Conservation (phyloP, 2,797 vertebrate species). For the Dipus sagitta region DNA sequence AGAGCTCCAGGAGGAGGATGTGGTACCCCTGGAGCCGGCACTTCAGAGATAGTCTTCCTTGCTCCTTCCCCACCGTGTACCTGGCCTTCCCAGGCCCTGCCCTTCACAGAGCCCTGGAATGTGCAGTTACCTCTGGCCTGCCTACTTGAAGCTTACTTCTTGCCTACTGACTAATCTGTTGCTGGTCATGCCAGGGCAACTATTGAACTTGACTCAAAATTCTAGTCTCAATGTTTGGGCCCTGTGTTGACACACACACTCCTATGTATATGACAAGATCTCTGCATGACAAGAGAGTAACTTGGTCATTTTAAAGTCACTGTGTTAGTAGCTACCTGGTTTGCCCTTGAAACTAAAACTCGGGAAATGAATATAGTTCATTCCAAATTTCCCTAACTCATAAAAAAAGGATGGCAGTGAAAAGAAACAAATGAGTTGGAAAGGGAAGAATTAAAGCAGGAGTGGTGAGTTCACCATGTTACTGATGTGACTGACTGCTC, state of each 20-base stretch:
- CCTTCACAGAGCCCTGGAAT: background rate
- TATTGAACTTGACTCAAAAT: background rate
- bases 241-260: background rate
- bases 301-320: background rate
- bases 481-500: background rate
- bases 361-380: background rate
- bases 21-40: background rate
- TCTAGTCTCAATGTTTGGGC: background rate
- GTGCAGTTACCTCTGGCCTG: background rate
- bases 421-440: background rate
- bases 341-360: background rate
- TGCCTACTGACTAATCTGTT: background rate
- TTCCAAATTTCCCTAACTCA: background rate
- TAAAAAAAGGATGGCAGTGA: background rate
- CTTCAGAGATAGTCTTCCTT: background rate
- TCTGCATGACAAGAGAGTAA: background rate
- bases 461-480: rapidly evolving
- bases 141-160: background rate
- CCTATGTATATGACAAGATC: background rate
- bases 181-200: background rate
- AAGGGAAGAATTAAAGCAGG: background rate
- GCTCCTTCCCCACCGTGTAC: background rate
- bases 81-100: background rate
- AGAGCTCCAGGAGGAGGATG: background rate
- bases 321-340: background rate